Evolutionary conservation across 53 echinoderm and acorn worm genomes (phyloP), one percentile per base, ranked within the genome.

Genomic region (Arbacia lixula): DNA sequence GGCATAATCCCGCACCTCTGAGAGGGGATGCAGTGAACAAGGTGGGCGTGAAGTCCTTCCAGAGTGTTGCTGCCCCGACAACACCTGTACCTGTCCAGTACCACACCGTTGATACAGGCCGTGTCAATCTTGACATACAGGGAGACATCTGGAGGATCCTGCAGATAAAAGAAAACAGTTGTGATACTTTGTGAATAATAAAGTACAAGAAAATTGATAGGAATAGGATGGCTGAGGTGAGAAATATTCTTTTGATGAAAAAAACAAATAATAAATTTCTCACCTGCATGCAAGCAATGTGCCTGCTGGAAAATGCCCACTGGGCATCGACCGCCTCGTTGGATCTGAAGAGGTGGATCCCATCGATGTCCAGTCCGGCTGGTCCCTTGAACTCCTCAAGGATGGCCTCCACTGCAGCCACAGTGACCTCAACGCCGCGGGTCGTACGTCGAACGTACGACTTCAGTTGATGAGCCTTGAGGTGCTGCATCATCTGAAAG

Each of bases 201-300:
- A n/a, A n/a, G n/a, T n/a, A n/a, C n/a, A n/a, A n/a, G n/a, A n/a
- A n/a, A n/a, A n/a, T n/a, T n/a, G n/a, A n/a, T n/a, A n/a, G n/a
- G n/a, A n/a, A n/a, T n/a, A n/a, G n/a, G n/a, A n/a, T n/a, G n/a
- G n/a, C n/a, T n/a, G n/a, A n/a, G n/a, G n/a, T n/a, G n/a, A n/a
- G n/a, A n/a, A n/a, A n/a, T n/a, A n/a, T n/a, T n/a, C n/a, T n/a
- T n/a, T n/a, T n/a, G n/a, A n/a, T n/a, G n/a, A n/a, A n/a, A n/a
- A n/a, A n/a, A n/a, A n/a, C n/a, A n/a, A n/a, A n/a, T n/a, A n/a
- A n/a, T n/a, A n/a, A n/a, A n/a, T n/a, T n/a, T 57, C 82, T 86
- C 43, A 90, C 86, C 90, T 90, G 90, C 90, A 90, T 90, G 52
- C 90, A 90, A 62, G 73, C 64, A 38, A 86, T 42, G 75, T 90